Conservation (phyloP, 2,113 vertebrate species). For the Natator depressus region DNA sequence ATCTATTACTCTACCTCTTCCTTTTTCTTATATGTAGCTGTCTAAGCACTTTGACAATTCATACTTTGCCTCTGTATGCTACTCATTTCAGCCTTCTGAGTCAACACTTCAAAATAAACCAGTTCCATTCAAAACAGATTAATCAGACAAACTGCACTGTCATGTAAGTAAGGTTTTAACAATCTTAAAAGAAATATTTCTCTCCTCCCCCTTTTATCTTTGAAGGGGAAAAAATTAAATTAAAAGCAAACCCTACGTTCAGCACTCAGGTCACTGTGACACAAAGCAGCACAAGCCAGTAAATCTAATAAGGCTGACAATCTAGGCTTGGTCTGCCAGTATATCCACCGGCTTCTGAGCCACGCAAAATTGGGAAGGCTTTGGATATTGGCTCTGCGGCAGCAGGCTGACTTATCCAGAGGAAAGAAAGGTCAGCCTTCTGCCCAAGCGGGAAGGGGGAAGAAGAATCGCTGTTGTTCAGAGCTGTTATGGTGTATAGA, state of each 20-base stretch:
- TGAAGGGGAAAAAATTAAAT: constrained; percentile 56
- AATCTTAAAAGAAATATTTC: constrained; percentile 21
- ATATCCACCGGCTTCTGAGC: constrained; percentile 39
- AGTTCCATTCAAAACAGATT: not conserved
- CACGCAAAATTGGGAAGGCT: constrained; percentile 53
- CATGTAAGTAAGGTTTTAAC: constrained; percentile 29
- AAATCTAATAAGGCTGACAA: constrained; percentile 73
- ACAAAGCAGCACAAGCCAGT: constrained; percentile 73
- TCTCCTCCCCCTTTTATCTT: constrained; percentile 30
- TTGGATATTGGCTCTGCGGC: not conserved
- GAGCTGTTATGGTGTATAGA: not conserved
- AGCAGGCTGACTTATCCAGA: not conserved
- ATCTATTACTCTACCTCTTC: not conserved
- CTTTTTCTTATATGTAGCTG: constrained; percentile 3
- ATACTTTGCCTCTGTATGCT: not conserved
- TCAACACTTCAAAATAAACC: not conserved
- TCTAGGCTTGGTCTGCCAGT: constrained; percentile 54
- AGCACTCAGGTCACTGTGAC: constrained; percentile 81
- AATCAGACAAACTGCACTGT: not conserved
- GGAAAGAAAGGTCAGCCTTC: constrained; percentile 38
- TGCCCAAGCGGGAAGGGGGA: not conserved
- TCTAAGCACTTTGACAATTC: not conserved
- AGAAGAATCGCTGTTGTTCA: not conserved
- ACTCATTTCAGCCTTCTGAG: not conserved
- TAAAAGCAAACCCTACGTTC: constrained; percentile 69